Evolutionary conservation across 1,140 invertebrate genomes (phyloP).

Genomic region (Calosoma granatense): DNA sequence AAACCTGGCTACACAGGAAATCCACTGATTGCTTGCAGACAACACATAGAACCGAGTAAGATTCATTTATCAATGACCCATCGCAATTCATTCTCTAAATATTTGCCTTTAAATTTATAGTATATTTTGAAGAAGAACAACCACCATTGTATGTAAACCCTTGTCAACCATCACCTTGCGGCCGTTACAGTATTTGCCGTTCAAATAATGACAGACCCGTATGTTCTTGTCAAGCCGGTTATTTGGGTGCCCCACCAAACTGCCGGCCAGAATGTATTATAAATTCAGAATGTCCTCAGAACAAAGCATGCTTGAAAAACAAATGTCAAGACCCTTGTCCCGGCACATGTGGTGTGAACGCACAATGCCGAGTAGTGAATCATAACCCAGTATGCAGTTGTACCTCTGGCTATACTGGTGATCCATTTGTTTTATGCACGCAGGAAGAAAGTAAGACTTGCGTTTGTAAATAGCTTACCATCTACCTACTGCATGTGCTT

Average conservation of each 20-base stretch:
- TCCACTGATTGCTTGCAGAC: constrained; percentile 59
- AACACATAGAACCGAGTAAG: constrained; percentile 50
- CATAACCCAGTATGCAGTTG: constrained; percentile 53
- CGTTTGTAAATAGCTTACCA: not conserved
- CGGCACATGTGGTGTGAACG: constrained; percentile 51
- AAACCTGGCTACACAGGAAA: constrained; percentile 63
- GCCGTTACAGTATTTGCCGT: constrained; percentile 53
- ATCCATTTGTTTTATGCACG: constrained; percentile 44
- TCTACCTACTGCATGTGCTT: constrained; percentile 9
- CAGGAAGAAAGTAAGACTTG: constrained; percentile 26
- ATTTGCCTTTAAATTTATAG: not conserved
- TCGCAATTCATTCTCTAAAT: constrained; percentile 24
- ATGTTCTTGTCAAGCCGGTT: constrained; percentile 50
- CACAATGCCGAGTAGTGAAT: constrained; percentile 50
- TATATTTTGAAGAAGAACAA: constrained; percentile 36
- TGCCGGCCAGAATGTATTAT: constrained; percentile 54
- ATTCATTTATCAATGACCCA: constrained; percentile 12
- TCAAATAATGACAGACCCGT: constrained; percentile 43
- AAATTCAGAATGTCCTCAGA: constrained; percentile 49
- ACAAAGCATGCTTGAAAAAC: constrained; percentile 51
- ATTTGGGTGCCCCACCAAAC: constrained; percentile 48
- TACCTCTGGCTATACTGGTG: constrained; percentile 38
- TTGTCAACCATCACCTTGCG: constrained; percentile 61
- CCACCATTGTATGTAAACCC: constrained; percentile 44
- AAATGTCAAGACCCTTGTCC: constrained; percentile 59